Percentiles rank a stretch among this genome's conserved stretches.
Evolutionary conservation across 2,113 vertebrate genomes (phyloP).

Genomic region (Tetrao urogallus): DNA sequence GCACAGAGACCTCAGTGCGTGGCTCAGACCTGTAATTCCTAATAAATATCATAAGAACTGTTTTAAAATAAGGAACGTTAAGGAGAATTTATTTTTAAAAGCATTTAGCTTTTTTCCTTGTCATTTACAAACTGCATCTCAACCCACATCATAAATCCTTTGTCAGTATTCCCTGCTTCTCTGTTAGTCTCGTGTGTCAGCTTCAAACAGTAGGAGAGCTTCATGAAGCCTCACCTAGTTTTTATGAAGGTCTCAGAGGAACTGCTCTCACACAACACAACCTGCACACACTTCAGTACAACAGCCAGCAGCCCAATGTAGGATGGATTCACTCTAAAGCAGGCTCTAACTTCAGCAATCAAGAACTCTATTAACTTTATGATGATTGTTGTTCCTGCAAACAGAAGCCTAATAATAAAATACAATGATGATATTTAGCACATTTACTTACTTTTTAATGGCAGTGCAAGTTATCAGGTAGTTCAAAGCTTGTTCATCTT

Average conservation of each 20-base stretch:
- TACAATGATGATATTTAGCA: conserved; percentile 5
- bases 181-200: neutral
- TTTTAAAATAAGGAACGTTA: neutral
- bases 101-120: neutral
- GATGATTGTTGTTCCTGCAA: conserved; percentile 12
- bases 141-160: neutral
- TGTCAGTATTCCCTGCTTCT: neutral
- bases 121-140: neutral
- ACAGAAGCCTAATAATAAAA: conserved; percentile 7
- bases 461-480: neutral
- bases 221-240: neutral
- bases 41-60: neutral
- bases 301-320: neutral
- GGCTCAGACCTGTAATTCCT: neutral
- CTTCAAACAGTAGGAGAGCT: neutral
- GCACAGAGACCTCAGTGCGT: neutral
- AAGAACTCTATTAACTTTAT: neutral
- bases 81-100: neutral
- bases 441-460: neutral
- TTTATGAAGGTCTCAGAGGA: neutral
- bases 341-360: neutral
- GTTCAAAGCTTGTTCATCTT: conserved; percentile 14
- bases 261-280: neutral
- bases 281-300: neutral
- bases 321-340: neutral